Base-by-base conservation (phyloP, 2,797 vertebrate species). In the Crax fasciolata region DNA sequence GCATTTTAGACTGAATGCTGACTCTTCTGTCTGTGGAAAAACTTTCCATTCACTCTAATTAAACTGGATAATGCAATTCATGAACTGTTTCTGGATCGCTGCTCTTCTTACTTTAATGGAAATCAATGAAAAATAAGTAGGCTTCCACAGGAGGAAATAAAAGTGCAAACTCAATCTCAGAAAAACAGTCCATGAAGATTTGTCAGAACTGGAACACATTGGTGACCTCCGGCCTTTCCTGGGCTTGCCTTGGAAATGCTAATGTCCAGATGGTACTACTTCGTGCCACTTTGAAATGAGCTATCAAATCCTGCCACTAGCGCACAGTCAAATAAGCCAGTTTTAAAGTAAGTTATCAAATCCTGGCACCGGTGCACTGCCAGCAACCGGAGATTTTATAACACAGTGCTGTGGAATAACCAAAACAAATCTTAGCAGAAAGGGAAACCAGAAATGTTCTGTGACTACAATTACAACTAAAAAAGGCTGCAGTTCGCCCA, bases 11-110 rank as follows among this genome's bases (percentile, higher is more conserved):
- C 86, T 94, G 80, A 96, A 94, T 88, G 74, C 83, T 94, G 92
- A 92, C 65, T 95, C 71, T 84, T 96, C 62, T 88, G 90, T 93
- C 91, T 97, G 90, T 43, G 75, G 28, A 93, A 75, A 90, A 97
- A 96, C 84, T 96, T 96, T 94, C 88, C 95, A 81, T 96, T 97
- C 94, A 73, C 70, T 95, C 93, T 98, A 98, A 98, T 98, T 98
- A 97, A 97, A 98, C 93, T 93, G 96, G 91, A 89, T 97, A 98
- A 97, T 97, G 91, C 81, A 96, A 97, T 97, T 97, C 93, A 93
- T 92, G 94, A 93, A 88, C 90, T 92, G 84, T 97, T 97, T 98
- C 97, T 97, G 96, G 95, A 97, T 92, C 96, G 96, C 82, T 78
- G 96, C 95, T 97, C 59, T 96, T 93, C 89, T 95, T 76, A 90